Conservation (phyloP, 2,888 invertebrate species). For the Horisme vitalbata region DNA sequence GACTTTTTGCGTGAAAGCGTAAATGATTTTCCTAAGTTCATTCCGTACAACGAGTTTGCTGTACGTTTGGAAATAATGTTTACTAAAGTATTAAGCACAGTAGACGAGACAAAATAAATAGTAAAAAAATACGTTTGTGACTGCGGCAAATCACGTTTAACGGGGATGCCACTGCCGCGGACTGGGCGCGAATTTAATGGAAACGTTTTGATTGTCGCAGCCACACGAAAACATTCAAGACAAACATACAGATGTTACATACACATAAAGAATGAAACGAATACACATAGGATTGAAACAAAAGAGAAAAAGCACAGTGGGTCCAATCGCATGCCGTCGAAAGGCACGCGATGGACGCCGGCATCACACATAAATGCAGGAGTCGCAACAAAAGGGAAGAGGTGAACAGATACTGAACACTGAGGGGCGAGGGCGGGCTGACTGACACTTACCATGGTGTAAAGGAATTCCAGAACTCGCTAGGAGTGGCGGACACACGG, state of each 20-base stretch:
- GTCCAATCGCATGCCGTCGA: constrained; percentile 72
- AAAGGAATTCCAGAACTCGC: constrained; percentile 99
- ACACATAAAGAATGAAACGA: constrained; percentile 84
- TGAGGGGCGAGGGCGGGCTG: constrained; percentile 84
- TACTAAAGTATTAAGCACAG: constrained; percentile 77
- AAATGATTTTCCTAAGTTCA: constrained; percentile 82
- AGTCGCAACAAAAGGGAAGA: constrained; percentile 81
- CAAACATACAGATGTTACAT: constrained; percentile 84
- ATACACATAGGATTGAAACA: constrained; percentile 81
- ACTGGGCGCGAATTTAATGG: constrained; percentile 47
- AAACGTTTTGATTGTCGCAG: constrained; percentile 65
- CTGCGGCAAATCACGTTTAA: constrained; percentile 69
- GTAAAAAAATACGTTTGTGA: constrained; percentile 74
- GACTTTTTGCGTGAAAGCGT: constrained; percentile 82
- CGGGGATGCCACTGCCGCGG: constrained; percentile 40
- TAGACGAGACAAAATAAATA: constrained; percentile 82
- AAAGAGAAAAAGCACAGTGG: constrained; percentile 78
- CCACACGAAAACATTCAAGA: constrained; percentile 79
- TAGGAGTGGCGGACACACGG: constrained; percentile 89
- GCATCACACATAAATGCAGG: constrained; percentile 82
- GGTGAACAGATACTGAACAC: constrained; percentile 82
- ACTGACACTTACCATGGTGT: constrained; percentile 98
- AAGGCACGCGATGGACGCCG: constrained; percentile 71
- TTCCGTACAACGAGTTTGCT: constrained; percentile 67
- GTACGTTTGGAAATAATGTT: constrained; percentile 69